Conservation (phyloP, 2,797 vertebrate genomes). For the Rhynchotus rufescens region DNA sequence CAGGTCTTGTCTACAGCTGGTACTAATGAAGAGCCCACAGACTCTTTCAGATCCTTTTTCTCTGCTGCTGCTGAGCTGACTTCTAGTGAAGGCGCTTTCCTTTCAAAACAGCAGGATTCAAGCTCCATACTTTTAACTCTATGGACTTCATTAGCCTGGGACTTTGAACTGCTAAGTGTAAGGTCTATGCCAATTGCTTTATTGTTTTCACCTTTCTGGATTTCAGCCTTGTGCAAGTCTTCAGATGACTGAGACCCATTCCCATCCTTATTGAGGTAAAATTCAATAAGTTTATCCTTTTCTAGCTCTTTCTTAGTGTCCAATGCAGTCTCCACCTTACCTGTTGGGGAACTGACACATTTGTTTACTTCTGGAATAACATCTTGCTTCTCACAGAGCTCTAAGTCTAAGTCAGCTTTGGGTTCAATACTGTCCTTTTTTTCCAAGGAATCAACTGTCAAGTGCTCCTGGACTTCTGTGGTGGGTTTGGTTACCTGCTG, state of each 20-base stretch:
- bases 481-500: slow-evolving; percentile 50
- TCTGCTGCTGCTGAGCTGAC: slow-evolving; percentile 61
- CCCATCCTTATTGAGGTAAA: slow-evolving; percentile 80
- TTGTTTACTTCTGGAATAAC: slow-evolving; percentile 79
- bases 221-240: slow-evolving; percentile 66
- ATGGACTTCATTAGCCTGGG: slow-evolving; percentile 49
- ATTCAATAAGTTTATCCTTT: slow-evolving; percentile 84
- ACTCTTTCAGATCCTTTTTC: slow-evolving; percentile 69
- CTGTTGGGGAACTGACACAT: slow-evolving; percentile 75
- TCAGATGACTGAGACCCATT: slow-evolving; percentile 69
- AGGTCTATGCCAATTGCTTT: slow-evolving; percentile 77
- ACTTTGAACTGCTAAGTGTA: slow-evolving; percentile 77
- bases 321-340: slow-evolving; percentile 71
- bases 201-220: slow-evolving; percentile 61
- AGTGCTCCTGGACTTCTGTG: slow-evolving; percentile 60
- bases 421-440: slow-evolving; percentile 71
- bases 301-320: slow-evolving; percentile 78
- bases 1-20: slow-evolving; percentile 73
- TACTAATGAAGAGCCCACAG: slow-evolving; percentile 71
- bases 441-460: slow-evolving; percentile 55
- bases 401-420: slow-evolving; percentile 77
- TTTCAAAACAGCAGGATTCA: slow-evolving; percentile 68
- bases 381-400: slow-evolving; percentile 81
- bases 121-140: slow-evolving; percentile 58
- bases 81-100: slow-evolving; percentile 57